Conservation (phyloP, 2,888 invertebrate genomes). For the Phymatocera aterrima region DNA sequence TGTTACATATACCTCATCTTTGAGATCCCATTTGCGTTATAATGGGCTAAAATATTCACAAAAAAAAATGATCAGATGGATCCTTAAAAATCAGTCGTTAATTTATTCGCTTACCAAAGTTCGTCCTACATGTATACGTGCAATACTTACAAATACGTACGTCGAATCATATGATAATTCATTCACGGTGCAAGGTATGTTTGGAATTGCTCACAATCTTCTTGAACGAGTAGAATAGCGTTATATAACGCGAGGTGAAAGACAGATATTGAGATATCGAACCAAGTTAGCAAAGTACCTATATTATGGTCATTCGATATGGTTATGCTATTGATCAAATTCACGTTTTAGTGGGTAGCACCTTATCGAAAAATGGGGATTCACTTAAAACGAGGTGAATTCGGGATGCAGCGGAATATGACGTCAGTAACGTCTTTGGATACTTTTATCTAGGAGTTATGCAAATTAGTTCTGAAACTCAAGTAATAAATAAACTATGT, state of each 20-base stretch:
- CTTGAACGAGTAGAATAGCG: background rate
- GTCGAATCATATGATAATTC: background rate
- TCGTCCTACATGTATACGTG: background rate
- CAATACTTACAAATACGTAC: background rate
- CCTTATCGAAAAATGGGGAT: constrained; percentile 32
- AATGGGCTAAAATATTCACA: background rate
- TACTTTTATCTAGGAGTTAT: constrained; percentile 43
- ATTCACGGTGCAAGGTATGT: background rate
- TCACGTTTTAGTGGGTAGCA: constrained; percentile 1
- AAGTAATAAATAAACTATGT: constrained; percentile 41
- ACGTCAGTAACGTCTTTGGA: constrained; percentile 38
- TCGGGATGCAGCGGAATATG: constrained; percentile 38
- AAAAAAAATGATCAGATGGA: background rate
- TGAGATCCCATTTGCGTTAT: background rate
- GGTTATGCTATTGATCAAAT: background rate
- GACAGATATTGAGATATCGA: constrained; percentile 21
- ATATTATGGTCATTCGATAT: constrained; percentile 4
- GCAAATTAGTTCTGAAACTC: constrained; percentile 41
- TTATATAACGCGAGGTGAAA: background rate
- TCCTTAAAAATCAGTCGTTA: background rate
- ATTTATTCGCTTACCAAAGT: background rate
- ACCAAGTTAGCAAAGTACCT: constrained; percentile 21
- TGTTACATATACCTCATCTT: background rate
- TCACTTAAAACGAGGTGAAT: constrained; percentile 34
- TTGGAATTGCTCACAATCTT: background rate